Base-by-base conservation (phyloP, 2,888 invertebrate genomes). In the Conus canariensis region DNA sequence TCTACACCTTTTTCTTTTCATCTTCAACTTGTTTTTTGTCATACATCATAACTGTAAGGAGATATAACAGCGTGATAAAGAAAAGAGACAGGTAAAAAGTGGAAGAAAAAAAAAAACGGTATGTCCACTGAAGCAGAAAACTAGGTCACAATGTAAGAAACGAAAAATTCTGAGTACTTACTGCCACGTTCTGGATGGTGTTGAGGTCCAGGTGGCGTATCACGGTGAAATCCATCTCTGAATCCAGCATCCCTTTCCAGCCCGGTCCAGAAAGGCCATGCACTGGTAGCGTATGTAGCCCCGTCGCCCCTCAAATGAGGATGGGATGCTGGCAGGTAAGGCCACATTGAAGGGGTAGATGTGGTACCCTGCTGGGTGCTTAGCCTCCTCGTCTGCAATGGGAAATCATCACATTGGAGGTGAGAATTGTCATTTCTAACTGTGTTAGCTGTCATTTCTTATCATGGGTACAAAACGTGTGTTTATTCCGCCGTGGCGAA, bases 321-420 rank as follows among this genome's bases (percentile, higher is more conserved):
- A 92, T 7, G 92, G 92, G 19, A 92, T 90, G 67, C 89, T 91
- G n/a, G 90, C 30, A 3, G 92, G 91, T n/a, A 92, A 86, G 16
- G 88, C 87, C 83, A 92, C 89, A 56, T 90, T 91, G 89, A 92
- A 92, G n/a, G 92, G 91, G 80, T 91, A 92, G 85, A 92, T 89
- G 80, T 92, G 92, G 58, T 86, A 89, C 7, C 92, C 92, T 22
- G 89, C 74, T 64, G 92, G 91, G n/a, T 91, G 90, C 58, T 88
- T 90, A 25, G 86, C 88, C 77, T 89, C 88, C 25, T 89, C 85
- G 60, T 87, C 92, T 92, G 86, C 25, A 83, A 60, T 19, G 25
- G 14, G 25, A 58, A 56, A 22, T 45, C 3, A 45, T 45, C 45
- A 45, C 45, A 45, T 3, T 45, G 82, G 64, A 64, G 64, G 64